Evolutionary conservation across 2,888 invertebrate species (phyloP).

Genomic region (Hypsopygia costalis): DNA sequence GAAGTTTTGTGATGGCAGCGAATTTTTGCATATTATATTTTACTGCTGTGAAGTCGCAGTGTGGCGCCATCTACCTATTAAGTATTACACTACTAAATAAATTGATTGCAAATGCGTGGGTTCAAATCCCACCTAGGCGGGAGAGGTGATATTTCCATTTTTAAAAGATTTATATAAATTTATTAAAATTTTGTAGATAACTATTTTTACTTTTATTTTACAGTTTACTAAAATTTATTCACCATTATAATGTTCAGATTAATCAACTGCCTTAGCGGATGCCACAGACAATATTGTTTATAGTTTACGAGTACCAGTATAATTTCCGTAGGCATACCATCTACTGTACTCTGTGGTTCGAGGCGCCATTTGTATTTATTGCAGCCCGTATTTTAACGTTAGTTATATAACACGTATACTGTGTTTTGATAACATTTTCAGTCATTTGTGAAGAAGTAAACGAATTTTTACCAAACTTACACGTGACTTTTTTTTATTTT

Average conservation of each 20-base stretch:
- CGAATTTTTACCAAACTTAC: constrained; percentile 71
- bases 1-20: too few species aligned
- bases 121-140: too few species aligned
- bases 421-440: constrained; percentile 78
- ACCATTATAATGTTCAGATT: constrained; percentile 32
- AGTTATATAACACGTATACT: constrained; percentile 72
- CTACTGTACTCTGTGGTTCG: not conserved
- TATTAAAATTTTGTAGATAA: too few species aligned
- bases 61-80: too few species aligned
- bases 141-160: too few species aligned
- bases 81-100: too few species aligned
- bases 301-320: constrained; percentile 19
- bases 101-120: too few species aligned
- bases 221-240: constrained; percentile 46
- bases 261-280: constrained; percentile 21
- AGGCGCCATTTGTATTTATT: constrained; percentile 50
- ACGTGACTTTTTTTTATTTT: constrained; percentile 20
- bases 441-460: constrained; percentile 77
- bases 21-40: too few species aligned
- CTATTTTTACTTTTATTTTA: too few species aligned
- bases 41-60: too few species aligned
- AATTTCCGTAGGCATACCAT: not conserved
- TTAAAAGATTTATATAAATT: too few species aligned
- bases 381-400: constrained; percentile 69
- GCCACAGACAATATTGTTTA: constrained; percentile 29